Evolutionary conservation across 2,113 vertebrate species (phyloP).

Genomic region (Chionomys nivalis): DNA sequence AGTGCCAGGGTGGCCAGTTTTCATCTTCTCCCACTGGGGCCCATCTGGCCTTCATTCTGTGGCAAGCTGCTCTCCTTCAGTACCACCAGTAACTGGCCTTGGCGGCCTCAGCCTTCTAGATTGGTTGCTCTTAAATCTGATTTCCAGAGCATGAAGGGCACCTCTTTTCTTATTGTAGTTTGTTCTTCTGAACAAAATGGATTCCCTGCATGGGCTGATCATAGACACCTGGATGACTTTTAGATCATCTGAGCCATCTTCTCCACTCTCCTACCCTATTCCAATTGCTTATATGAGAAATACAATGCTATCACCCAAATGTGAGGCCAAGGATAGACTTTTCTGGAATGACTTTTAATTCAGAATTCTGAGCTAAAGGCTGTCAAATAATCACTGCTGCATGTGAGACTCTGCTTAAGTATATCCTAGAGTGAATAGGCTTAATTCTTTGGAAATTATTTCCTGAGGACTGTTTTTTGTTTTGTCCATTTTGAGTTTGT

Average conservation of each 20-base stretch:
- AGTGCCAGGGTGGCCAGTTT: constrained; percentile 74
- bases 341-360: constrained; percentile 46
- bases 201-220: constrained; percentile 59
- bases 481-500: constrained; percentile 65
- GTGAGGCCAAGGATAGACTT: neutral
- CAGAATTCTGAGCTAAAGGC: constrained; percentile 24
- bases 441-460: constrained; percentile 81
- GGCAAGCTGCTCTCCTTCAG: constrained; percentile 69
- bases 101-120: constrained; percentile 63
- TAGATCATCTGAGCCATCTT: neutral
- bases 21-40: constrained; percentile 72
- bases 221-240: neutral
- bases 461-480: constrained; percentile 74
- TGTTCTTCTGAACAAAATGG: constrained; percentile 80
- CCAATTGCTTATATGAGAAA: neutral
- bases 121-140: constrained; percentile 68
- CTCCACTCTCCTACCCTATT: neutral
- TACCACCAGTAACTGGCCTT: constrained; percentile 54
- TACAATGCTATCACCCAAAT: constrained; percentile 1
- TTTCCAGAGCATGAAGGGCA: constrained; percentile 76
- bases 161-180: constrained; percentile 57
- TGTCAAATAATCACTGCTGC: constrained; percentile 60
- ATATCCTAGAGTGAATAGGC: constrained; percentile 74
- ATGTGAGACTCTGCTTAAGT: constrained; percentile 70
- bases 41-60: constrained; percentile 69